These are phyloP conservation scores for Acromyrmex echinatior DNA, from an alignment of 1,140 invertebrate species.

Conservation along the genomic window DNA sequence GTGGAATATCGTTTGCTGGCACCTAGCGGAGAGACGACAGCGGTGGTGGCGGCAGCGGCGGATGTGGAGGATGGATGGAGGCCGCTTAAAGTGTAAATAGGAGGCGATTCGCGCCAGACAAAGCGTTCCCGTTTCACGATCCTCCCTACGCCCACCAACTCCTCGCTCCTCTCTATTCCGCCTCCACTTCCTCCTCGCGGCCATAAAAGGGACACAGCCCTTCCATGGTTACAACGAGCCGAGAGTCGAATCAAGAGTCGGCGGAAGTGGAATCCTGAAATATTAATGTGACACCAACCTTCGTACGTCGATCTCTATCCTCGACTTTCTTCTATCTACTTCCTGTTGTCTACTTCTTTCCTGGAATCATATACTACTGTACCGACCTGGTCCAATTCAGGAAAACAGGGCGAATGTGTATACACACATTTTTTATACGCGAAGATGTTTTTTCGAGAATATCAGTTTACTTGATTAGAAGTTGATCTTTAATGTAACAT, in stretches of 20 bases:
- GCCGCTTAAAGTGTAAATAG: constrained; percentile 81
- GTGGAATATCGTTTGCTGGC: constrained; percentile 72
- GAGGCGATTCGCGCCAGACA: constrained; percentile 77
- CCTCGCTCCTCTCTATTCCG: background rate
- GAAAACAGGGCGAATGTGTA: background rate
- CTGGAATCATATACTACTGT: constrained; percentile 48
- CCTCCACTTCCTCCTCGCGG: constrained; percentile 60
- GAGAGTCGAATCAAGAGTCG: constrained; percentile 76
- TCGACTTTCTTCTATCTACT: constrained; percentile 1
- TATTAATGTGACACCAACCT: constrained; percentile 79
- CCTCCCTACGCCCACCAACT: background rate
- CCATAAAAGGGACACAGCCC: constrained; percentile 74
- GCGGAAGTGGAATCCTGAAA: constrained; percentile 80
- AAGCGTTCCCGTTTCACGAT: constrained; percentile 67
- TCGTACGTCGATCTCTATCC: constrained; percentile 59
- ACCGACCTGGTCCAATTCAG: background rate
- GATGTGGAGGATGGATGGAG: constrained; percentile 65
- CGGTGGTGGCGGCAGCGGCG: constrained; percentile 1
- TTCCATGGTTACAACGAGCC: constrained; percentile 62
- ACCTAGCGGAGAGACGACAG: constrained; percentile 32
- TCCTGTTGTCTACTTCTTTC: constrained; percentile 1
- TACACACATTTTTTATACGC: background rate
- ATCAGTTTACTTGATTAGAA: background rate
- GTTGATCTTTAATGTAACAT: background rate
- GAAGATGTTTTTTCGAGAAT: background rate